phyloP scores from a whole-genome alignment of 2,113 vertebrate species.

The Notothenia rossii region DNA sequence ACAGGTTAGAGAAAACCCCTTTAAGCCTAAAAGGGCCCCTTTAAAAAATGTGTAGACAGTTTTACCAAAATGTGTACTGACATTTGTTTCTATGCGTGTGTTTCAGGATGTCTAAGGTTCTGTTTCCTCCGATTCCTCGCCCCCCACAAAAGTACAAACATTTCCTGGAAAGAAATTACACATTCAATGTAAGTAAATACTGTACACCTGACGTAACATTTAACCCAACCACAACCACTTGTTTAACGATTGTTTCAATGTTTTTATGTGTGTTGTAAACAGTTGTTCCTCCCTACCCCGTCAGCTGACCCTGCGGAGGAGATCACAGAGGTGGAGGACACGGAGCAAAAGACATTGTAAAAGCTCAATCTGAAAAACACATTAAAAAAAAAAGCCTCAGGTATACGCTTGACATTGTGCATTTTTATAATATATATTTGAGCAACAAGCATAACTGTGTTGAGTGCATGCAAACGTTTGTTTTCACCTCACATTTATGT shows the following conservation, averaged over 20 bases:
- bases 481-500: background rate
- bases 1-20: too few species aligned
- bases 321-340: conserved; percentile 65
- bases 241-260: background rate
- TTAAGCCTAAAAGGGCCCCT: too few species aligned
- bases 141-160: conserved; percentile 64
- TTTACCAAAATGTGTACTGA: background rate
- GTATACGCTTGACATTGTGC: too few species aligned
- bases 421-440: too few species aligned
- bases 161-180: conserved; percentile 62
- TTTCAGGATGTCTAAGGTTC: conserved; percentile 61
- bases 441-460: too few species aligned
- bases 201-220: background rate
- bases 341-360: conserved; percentile 11
- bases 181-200: conserved; percentile 50
- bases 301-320: conserved; percentile 52
- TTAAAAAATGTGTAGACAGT: too few species aligned
- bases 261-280: conserved; percentile 8
- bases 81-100: conserved; percentile 18
- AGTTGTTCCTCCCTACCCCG: conserved; percentile 33
- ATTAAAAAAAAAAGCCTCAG: too few species aligned
- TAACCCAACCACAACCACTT: background rate
- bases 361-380: background rate
- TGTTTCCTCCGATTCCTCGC: conserved; percentile 73
- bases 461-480: too few species aligned